phyloP scores from a whole-genome alignment of 2,113 vertebrate genomes.

The Hippopotamus amphibius region DNA sequence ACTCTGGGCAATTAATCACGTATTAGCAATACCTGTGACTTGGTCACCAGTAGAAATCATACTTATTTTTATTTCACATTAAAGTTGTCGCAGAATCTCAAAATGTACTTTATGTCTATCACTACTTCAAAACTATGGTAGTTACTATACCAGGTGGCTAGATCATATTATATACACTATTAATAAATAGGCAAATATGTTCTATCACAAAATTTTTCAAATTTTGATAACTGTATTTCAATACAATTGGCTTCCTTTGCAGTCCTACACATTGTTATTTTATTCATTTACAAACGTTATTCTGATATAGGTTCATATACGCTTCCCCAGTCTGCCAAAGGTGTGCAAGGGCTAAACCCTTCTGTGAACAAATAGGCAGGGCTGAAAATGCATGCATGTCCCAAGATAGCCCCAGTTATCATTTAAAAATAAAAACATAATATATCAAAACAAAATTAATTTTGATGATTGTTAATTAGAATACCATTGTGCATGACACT shows the following conservation, averaged over 20 bases:
- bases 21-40: neutral
- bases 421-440: neutral
- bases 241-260: neutral
- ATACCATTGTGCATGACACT: neutral
- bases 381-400: neutral
- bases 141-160: neutral
- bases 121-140: neutral
- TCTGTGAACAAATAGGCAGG: neutral
- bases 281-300: neutral
- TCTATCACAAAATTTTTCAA: neutral
- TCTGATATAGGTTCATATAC: neutral
- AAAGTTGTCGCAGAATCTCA: neutral
- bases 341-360: neutral
- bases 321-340: neutral
- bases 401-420: neutral
- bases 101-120: neutral
- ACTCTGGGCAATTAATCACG: neutral
- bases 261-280: neutral
- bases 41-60: neutral
- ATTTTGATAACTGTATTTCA: neutral
- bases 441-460: neutral
- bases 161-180: neutral
- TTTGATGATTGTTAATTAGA: conserved; percentile 10
- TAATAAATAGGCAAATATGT: neutral
- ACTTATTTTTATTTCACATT: conserved; percentile 16